phyloP scores from a whole-genome alignment of 2,113 vertebrate genomes.

The Epinephelus cyanopodus region DNA sequence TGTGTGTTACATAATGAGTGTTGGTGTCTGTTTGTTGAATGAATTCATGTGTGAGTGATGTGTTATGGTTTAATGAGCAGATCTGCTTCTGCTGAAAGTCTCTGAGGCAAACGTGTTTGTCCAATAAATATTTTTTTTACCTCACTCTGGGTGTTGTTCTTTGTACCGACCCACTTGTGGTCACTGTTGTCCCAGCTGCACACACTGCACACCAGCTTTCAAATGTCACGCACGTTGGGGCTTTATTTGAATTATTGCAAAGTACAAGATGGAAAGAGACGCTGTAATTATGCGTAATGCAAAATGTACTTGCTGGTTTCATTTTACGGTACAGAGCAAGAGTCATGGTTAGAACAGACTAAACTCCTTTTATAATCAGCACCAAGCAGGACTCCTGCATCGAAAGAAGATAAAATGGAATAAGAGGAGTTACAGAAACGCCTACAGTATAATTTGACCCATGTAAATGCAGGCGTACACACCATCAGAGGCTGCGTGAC shows the following conservation, averaged over 20 bases:
- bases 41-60: conserved; percentile 28
- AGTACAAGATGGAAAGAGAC: neutral
- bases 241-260: conserved; percentile 1
- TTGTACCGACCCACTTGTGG: conserved; percentile 48
- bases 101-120: conserved; percentile 47
- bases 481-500: neutral
- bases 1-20: conserved; percentile 1
- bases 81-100: conserved; percentile 33
- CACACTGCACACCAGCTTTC: neutral
- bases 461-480: neutral
- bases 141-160: conserved; percentile 30
- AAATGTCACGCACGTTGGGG: neutral
- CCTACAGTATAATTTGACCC: neutral
- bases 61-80: conserved; percentile 36
- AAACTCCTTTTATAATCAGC: neutral
- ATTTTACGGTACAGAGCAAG: neutral
- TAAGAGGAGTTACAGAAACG: neutral
- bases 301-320: neutral
- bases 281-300: neutral
- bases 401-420: neutral
- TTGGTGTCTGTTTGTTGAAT: conserved; percentile 9
- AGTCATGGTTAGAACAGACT: neutral
- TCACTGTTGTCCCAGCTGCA: conserved; percentile 45
- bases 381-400: neutral
- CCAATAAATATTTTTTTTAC: conserved; percentile 82